phyloP scores from a whole-genome alignment of 2,113 vertebrate genomes.

The Connochaetes taurinus region DNA sequence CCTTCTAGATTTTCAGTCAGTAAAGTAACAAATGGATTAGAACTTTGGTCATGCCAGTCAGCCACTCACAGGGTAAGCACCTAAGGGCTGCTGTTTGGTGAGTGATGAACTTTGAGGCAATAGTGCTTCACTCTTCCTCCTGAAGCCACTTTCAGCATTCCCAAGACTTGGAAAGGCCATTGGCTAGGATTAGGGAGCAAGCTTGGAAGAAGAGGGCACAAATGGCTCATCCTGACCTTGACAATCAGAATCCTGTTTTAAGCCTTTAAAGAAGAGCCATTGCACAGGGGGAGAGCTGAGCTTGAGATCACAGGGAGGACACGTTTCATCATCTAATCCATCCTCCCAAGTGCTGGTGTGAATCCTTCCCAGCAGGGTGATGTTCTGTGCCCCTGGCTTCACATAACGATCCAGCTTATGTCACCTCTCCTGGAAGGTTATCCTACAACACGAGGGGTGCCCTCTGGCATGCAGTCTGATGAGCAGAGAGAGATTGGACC shows the following conservation, averaged over 20 bases:
- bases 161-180: neutral
- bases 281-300: neutral
- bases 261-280: neutral
- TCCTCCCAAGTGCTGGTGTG: neutral
- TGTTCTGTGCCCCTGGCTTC: neutral
- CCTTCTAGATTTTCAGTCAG: neutral
- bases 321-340: neutral
- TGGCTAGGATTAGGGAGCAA: neutral
- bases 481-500: neutral
- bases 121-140: neutral
- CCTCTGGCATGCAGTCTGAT: neutral
- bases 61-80: neutral
- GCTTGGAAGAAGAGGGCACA: neutral
- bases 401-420: neutral
- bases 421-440: neutral
- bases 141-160: neutral
- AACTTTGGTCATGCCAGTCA: neutral
- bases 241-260: neutral
- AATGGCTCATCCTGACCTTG: neutral
- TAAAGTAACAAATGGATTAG: neutral
- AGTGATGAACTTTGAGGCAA: neutral
- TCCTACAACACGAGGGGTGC: neutral
- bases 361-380: neutral
- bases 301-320: no score
- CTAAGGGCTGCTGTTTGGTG: fast-evolving